Conservation (phyloP, 2,113 vertebrate species). For the Galbula dea region DNA sequence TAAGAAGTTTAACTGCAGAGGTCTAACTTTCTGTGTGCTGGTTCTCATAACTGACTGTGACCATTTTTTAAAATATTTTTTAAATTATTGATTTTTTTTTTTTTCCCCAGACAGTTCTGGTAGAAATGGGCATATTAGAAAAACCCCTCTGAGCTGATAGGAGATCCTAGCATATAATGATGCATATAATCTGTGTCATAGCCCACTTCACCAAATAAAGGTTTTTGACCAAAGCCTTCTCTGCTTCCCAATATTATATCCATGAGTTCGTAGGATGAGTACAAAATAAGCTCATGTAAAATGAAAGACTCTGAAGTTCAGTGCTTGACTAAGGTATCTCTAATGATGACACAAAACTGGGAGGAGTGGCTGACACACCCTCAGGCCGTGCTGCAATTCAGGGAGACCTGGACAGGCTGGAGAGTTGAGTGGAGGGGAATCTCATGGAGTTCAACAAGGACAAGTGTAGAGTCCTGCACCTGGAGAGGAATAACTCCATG, state of each 20-base stretch:
- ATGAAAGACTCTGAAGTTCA: background rate
- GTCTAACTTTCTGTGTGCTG: background rate
- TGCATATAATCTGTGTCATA: rapidly evolving
- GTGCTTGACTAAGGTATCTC: background rate
- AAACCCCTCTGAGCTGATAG: rapidly evolving
- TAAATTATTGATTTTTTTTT: too few relatives aligned
- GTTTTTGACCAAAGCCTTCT: background rate
- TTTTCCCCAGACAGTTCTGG: background rate
- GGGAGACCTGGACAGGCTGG: too few relatives aligned
- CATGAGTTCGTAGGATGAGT: background rate
- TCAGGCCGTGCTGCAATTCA: too few relatives aligned
- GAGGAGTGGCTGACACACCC: too few relatives aligned
- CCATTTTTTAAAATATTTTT: too few relatives aligned
- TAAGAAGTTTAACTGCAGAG: background rate
- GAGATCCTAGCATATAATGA: background rate
- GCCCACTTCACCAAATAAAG: background rate
- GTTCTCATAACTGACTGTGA: background rate
- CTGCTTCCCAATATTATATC: background rate
- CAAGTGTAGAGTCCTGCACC: too few relatives aligned
- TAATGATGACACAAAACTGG: too few relatives aligned
- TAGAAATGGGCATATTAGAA: background rate
- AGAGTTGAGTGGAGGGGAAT: too few relatives aligned
- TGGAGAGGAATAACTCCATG: too few relatives aligned
- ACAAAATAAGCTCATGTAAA: background rate
- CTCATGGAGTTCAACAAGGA: too few relatives aligned